phyloP scores from a whole-genome alignment of 2,113 vertebrate species.

The Mesembrinibis cayennensis region DNA sequence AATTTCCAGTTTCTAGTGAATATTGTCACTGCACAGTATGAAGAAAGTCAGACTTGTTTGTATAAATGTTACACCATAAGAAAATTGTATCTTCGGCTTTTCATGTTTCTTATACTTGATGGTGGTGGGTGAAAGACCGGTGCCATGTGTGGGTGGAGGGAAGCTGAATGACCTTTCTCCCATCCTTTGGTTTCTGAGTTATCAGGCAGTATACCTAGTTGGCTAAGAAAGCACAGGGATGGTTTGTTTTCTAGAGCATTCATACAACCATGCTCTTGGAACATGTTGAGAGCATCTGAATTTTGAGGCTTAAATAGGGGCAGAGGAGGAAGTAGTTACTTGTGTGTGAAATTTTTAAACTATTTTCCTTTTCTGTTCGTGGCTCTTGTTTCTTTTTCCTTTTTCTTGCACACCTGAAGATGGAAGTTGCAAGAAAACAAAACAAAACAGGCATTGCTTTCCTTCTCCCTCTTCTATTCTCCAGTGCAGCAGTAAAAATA shows the following conservation, averaged over 20 bases:
- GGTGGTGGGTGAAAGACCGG: rapidly evolving
- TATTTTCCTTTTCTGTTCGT: background rate
- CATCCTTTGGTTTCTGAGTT: background rate
- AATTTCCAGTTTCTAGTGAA: background rate
- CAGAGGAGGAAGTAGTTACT: background rate
- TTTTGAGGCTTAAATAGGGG: background rate
- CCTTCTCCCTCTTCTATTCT: background rate
- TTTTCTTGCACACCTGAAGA: background rate
- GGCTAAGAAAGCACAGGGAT: background rate
- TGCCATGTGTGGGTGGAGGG: background rate
- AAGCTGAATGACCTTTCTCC: background rate
- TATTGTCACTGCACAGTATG: background rate
- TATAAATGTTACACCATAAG: background rate
- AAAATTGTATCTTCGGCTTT: background rate
- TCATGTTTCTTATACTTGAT: background rate
- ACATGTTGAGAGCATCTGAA: background rate
- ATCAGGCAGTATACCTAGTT: background rate
- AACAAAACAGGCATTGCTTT: background rate
- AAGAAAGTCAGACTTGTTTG: background rate
- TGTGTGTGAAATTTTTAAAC: background rate
- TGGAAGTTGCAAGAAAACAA: background rate
- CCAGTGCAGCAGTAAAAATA: background rate
- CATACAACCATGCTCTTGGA: background rate
- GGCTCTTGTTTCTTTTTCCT: background rate
- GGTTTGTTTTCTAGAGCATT: background rate